Evolutionary conservation across 1,140 invertebrate species (phyloP), one percentile per base, ranked within the genome.

Genomic region (Nautilus pompilius): DNA sequence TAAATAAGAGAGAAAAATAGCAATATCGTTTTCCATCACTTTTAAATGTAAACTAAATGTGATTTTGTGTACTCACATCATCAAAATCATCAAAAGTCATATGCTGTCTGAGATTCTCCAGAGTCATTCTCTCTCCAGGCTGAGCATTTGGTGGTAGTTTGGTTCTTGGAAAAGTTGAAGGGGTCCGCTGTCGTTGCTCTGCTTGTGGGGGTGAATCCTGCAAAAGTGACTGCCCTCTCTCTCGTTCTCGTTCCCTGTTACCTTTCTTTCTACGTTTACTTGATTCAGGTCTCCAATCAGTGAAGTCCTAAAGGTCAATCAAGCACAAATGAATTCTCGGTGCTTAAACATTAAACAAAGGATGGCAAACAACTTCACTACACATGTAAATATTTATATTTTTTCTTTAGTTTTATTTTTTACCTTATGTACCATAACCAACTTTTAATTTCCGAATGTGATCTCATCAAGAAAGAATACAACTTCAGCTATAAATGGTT

Each of bases 1-100:
- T n/a, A n/a, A n/a, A n/a, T n/a, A n/a, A n/a, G n/a, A n/a, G n/a
- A n/a, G n/a, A n/a, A n/a, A n/a, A n/a, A n/a, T n/a, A n/a, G n/a
- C n/a, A n/a, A n/a, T n/a, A n/a, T n/a, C n/a, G n/a, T n/a, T n/a
- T n/a, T n/a, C n/a, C n/a, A n/a, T n/a, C n/a, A n/a, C n/a, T n/a
- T n/a, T n/a, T n/a, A n/a, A n/a, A n/a, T n/a, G n/a, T n/a, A n/a
- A n/a, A n/a, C n/a, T n/a, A n/a, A n/a, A n/a, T n/a, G n/a, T n/a
- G n/a, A n/a, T 59, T 26, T 51, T 33, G 61, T 22, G 26, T 48
- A 68, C 76, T 73, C 69, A 80, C 77, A 68, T 80, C 77, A 53
- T 79, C 77, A 28, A 68, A 56, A 66, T 78, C 78, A 70, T 76
- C 76, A 56, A 78, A 80, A 33, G 73, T 79, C 65, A 79, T 68